A percentile compares a stretch with the other conserved stretches of the same genome.
Conservation (phyloP, 2,888 invertebrate genomes). For the Drepana falcataria region DNA sequence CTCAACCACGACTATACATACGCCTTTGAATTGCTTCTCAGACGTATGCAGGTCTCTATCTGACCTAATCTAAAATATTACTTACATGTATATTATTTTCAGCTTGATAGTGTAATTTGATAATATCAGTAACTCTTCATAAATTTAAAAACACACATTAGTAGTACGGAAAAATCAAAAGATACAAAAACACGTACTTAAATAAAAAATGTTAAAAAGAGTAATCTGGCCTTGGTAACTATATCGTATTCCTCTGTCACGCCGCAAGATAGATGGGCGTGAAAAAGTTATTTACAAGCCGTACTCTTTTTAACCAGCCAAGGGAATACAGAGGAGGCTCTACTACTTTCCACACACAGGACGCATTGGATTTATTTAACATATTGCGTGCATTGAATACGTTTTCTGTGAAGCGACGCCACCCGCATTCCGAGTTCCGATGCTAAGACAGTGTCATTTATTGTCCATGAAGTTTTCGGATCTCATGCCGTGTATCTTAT, state of each 20-base stretch:
- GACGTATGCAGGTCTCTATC: too few species aligned
- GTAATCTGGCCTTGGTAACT: conserved; percentile 15
- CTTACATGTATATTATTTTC: too few species aligned
- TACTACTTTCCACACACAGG: conserved; percentile 1
- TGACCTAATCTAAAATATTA: too few species aligned
- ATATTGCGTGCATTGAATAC: conserved; percentile 8
- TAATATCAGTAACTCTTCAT: too few species aligned
- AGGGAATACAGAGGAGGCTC: conserved; percentile 16
- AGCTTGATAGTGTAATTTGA: too few species aligned
- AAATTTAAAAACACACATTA: background rate
- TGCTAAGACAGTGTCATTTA: conserved; percentile 3
- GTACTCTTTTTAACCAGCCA: conserved; percentile 24
- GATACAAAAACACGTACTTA: background rate
- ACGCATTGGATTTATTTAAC: conserved; percentile 20
- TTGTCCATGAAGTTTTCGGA: background rate
- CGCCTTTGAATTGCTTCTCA: too few species aligned
- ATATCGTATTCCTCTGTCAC: conserved; percentile 24
- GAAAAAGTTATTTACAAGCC: conserved; percentile 29
- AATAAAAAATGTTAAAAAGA: conserved; percentile 7
- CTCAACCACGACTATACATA: too few species aligned
- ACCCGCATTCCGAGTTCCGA: conserved; percentile 2
- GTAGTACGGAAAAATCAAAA: background rate
- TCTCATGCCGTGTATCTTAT: background rate
- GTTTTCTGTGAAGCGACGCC: background rate
- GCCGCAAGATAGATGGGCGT: conserved; percentile 18